A percentile compares a stretch with the other conserved stretches of the same genome.
Conservation (phyloP, 2,113 vertebrate genomes). For the Tragelaphus buxtoni region DNA sequence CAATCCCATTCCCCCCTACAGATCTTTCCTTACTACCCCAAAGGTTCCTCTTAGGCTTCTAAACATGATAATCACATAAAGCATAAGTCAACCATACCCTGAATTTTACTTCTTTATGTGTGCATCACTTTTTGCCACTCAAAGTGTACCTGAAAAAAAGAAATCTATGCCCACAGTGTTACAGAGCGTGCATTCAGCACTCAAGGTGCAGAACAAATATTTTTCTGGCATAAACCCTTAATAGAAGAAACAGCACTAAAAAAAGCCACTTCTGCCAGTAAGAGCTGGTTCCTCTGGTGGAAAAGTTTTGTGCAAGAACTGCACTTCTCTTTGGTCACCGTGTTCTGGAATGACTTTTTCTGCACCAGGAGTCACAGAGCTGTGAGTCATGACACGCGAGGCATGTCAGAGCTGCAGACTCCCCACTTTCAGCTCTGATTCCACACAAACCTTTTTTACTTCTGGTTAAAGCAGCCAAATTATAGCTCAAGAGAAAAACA, state of each 20-base stretch:
- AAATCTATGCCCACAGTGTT: too few relatives aligned
- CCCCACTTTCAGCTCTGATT: slow-evolving; percentile 67
- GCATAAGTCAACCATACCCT: background rate
- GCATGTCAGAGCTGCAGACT: background rate
- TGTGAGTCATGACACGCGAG: background rate
- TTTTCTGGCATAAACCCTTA: background rate
- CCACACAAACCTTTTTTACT: slow-evolving; percentile 62
- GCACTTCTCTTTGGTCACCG: background rate
- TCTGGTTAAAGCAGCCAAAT: slow-evolving; percentile 72
- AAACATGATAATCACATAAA: background rate
- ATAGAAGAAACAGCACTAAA: background rate
- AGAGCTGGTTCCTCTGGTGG: background rate
- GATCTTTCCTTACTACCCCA: background rate
- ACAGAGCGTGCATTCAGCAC: background rate
- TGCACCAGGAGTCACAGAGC: background rate
- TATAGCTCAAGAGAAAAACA: slow-evolving; percentile 71
- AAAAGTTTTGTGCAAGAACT: background rate
- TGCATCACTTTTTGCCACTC: background rate
- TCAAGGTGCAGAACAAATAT: background rate
- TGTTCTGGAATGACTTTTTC: background rate
- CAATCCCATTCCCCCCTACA: background rate
- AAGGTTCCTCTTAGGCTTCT: background rate
- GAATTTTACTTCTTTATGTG: background rate
- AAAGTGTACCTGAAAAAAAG: background rate
- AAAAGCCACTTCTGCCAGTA: background rate